Evolutionary conservation across 2,888 invertebrate species (phyloP), one percentile per base, ranked within the genome.

Genomic region (Anaspis maculata): DNA sequence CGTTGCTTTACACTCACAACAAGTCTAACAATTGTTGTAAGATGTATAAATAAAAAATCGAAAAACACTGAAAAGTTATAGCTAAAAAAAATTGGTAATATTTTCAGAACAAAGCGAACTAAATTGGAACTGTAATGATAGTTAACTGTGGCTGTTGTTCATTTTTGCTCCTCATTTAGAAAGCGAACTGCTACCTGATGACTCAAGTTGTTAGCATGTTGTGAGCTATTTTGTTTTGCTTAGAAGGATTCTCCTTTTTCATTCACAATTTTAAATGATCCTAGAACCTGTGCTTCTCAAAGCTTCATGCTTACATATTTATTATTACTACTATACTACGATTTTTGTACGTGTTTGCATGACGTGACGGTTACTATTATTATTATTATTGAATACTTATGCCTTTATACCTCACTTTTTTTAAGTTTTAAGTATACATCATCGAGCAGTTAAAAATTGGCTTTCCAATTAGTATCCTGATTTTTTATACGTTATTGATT

Each of bases 161-260:
- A n/a, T n/a, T n/a, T n/a, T n/a, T n/a, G n/a, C n/a, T n/a, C n/a
- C n/a, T n/a, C n/a, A n/a, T n/a, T n/a, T n/a, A 19, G 9, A 24
- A 24, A 24, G 61, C 54, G 55, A 63, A 62, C 64, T 62, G 64
- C 65, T 65, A 64, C 62, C 63, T 56, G 47, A n/a, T n/a, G n/a
- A 51, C 38, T 49, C 47, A 56, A 56, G 66, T 65, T 68, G 68
- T 66, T 66, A 66, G 68, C 68, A 68, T 68, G 68, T 68, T 68
- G 68, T 67, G 67, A 66, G 61, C 55, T 56, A 51, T 47, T 47
- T 41, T 41, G 30, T 37, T 39, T 36, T 37, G 39, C 39, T 39
- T 42, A 30, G 32, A 21, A 43, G 32, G 33, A 37, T 41, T 34
- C 29, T 27, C 28, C 34, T 33, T 40, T 34, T 35, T 25, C 28